Conservation (phyloP, 2,113 vertebrate species). For the Xenotilapia caudafasciata region DNA sequence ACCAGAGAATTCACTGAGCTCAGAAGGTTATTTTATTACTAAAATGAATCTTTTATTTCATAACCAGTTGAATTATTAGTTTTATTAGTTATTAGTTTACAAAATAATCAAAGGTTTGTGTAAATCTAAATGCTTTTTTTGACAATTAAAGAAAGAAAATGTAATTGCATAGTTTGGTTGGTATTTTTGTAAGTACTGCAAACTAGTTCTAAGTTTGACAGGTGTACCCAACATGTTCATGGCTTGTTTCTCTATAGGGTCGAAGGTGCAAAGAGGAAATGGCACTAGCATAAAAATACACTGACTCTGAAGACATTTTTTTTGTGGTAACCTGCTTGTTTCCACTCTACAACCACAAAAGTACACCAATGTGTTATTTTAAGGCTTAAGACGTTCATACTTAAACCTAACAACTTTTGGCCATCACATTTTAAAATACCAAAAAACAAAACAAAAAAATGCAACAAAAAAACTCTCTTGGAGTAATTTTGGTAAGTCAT, state of each 20-base stretch:
- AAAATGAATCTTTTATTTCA: not conserved
- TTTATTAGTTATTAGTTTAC: not conserved
- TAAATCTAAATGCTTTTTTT: not conserved
- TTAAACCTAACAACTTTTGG: not conserved
- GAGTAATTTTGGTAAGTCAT: not conserved
- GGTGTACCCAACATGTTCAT: not conserved
- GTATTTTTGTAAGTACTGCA: not conserved
- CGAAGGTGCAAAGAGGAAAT: not conserved
- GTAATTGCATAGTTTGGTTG: not conserved
- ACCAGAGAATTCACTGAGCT: not conserved
- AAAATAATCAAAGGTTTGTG: not conserved
- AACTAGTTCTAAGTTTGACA: not conserved
- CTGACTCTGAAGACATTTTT: not conserved
- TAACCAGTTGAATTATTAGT: not conserved
- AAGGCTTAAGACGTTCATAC: not conserved
- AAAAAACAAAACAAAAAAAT: not conserved
- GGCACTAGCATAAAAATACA: not conserved
- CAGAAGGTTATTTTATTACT: not conserved
- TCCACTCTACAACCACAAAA: not conserved
- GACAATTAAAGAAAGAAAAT: not conserved
- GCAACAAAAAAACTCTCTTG: not conserved
- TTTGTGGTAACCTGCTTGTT: not conserved
- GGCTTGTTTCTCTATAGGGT: not conserved
- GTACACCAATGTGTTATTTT: not conserved
- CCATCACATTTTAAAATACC: not conserved